Evolutionary conservation across 2,888 invertebrate genomes (phyloP).

Genomic region (Cryptus armator): DNA sequence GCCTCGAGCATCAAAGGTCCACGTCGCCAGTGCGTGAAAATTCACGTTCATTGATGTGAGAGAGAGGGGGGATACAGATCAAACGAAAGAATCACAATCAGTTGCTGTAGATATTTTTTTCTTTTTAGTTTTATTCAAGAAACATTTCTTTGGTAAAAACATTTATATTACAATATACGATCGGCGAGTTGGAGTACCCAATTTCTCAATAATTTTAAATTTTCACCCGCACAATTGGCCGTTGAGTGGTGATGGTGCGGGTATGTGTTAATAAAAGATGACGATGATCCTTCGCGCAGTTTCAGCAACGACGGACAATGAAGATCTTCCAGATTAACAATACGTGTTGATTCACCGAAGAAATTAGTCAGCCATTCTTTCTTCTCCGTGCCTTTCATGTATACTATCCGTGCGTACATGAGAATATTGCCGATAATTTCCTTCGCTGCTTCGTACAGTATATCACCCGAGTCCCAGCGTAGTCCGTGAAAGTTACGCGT

Average conservation of each 20-base stretch:
- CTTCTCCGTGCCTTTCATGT: slow-evolving; percentile 25
- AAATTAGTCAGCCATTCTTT: neutral
- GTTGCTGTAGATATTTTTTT: too few relatives aligned
- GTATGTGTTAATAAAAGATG: neutral
- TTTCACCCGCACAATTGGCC: neutral
- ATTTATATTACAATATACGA: neutral
- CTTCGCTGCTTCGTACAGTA: slow-evolving; percentile 10
- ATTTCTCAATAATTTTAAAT: slow-evolving; percentile 1
- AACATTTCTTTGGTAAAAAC: neutral
- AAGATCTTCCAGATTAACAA: neutral
- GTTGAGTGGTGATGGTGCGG: neutral
- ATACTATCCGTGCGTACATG: neutral
- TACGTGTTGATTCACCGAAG: neutral
- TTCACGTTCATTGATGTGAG: too few relatives aligned
- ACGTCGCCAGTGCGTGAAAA: too few relatives aligned
- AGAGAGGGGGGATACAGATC: too few relatives aligned
- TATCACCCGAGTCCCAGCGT: slow-evolving; percentile 16
- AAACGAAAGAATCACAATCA: too few relatives aligned
- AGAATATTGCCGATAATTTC: slow-evolving; percentile 12
- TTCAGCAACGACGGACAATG: neutral
- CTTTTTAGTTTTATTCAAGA: neutral
- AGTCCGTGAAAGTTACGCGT: slow-evolving; percentile 11
- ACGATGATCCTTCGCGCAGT: neutral
- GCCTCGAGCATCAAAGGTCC: too few relatives aligned
- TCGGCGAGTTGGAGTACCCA: slow-evolving; percentile 1